phyloP scores from a whole-genome alignment of 2,113 vertebrate species.

The Perccottus glenii region DNA sequence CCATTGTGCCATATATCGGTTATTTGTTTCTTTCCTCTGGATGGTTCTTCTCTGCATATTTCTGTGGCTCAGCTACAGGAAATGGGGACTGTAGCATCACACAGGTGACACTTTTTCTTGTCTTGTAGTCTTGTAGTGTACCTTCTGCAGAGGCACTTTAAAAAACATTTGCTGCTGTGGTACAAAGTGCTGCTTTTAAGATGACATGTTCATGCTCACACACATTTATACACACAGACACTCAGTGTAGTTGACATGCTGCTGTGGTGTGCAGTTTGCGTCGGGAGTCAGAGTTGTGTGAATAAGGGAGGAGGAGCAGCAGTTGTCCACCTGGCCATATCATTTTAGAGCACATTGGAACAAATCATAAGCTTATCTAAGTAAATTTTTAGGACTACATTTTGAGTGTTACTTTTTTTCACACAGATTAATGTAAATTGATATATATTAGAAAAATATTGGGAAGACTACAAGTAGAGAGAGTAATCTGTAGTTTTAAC shows the following conservation, averaged over 20 bases:
- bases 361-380: slow-evolving; percentile 12
- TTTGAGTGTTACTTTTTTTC: too few relatives aligned
- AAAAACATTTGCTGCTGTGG: not conserved
- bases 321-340: slow-evolving; percentile 41
- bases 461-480: too few relatives aligned
- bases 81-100: not conserved
- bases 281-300: slow-evolving; percentile 45
- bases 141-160: slow-evolving; percentile 30
- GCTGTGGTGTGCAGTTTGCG: slow-evolving; percentile 57
- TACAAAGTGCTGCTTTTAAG: slow-evolving; percentile 23
- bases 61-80: not conserved
- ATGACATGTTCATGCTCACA: slow-evolving; percentile 26
- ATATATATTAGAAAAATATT: too few relatives aligned
- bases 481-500: too few relatives aligned
- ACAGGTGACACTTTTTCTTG: not conserved
- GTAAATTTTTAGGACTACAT: slow-evolving; percentile 7
- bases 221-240: slow-evolving; percentile 6
- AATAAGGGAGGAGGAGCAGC: not conserved
- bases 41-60: not conserved
- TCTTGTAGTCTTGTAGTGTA: slow-evolving; percentile 21
- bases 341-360: slow-evolving; percentile 23
- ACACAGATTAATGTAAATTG: too few relatives aligned
- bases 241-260: slow-evolving; percentile 42
- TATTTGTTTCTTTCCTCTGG: not conserved
- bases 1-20: too few relatives aligned